Conservation (phyloP, 1,140 invertebrate species). For the Aphidius gifuensis region DNA sequence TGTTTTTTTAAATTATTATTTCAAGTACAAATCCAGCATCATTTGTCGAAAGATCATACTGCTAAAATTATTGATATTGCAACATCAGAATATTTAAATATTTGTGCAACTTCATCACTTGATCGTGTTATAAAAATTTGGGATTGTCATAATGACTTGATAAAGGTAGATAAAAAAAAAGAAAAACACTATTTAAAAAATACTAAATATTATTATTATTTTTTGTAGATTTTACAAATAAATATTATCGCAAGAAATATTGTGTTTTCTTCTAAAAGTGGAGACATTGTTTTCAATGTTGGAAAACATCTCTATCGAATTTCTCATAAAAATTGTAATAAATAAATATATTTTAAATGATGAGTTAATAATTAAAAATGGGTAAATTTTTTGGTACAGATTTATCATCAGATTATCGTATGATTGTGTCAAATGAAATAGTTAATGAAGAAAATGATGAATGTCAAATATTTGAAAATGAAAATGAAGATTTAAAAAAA, state of each 20-base stretch:
- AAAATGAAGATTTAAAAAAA: conserved; percentile 23
- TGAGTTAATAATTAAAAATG: neutral
- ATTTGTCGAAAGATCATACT: conserved; percentile 28
- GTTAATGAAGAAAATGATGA: conserved; percentile 16
- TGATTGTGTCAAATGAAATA: conserved; percentile 24
- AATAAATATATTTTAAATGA: conserved; percentile 12
- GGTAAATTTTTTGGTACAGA: conserved; percentile 26
- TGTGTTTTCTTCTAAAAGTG: conserved; percentile 28
- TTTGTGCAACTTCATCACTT: conserved; percentile 33
- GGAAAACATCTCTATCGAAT: conserved; percentile 32
- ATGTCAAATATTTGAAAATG: conserved; percentile 8
- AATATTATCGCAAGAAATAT: conserved; percentile 24
- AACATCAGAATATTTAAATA: conserved; percentile 25
- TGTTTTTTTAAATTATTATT: neutral
- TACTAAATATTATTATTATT: neutral
- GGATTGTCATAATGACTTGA: conserved; percentile 30
- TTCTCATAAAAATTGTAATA: conserved; percentile 33
- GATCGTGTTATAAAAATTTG: conserved; percentile 35
- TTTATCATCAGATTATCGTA: conserved; percentile 33
- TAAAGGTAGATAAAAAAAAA: conserved; percentile 26
- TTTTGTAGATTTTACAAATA: conserved; percentile 31
- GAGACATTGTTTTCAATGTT: conserved; percentile 34
- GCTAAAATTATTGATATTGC: conserved; percentile 26
- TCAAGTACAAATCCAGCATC: conserved; percentile 31
- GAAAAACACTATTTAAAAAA: neutral